Conservation (phyloP, 2,113 vertebrate genomes). For the Onychostoma macrolepis region DNA sequence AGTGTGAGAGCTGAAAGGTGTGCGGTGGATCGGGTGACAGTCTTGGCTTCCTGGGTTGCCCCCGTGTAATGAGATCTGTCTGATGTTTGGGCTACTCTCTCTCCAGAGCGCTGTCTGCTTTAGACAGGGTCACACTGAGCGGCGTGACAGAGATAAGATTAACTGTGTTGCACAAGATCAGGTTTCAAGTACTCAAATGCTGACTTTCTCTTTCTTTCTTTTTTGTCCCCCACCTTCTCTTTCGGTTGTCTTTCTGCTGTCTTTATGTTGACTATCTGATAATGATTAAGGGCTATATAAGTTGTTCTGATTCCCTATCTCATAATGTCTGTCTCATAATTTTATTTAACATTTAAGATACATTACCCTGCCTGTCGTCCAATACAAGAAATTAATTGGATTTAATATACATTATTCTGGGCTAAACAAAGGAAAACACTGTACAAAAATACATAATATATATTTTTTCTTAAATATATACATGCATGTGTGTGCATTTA, state of each 20-base stretch:
- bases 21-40: conserved; percentile 43
- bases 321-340: neutral
- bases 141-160: conserved; percentile 73
- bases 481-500: no score
- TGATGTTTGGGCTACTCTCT: conserved; percentile 72
- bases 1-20: conserved; percentile 43
- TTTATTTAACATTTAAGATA: neutral
- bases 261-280: neutral
- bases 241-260: neutral
- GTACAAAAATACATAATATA: neutral
- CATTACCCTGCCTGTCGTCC: neutral
- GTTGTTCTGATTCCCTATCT: neutral
- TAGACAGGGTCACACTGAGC: conserved; percentile 70
- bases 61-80: conserved; percentile 68
- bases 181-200: conserved; percentile 41
- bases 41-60: conserved; percentile 50
- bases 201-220: conserved; percentile 17
- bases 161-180: conserved; percentile 44
- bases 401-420: neutral
- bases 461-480: neutral
- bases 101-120: conserved; percentile 67
- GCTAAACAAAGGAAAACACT: neutral
- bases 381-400: neutral
- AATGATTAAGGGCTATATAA: neutral
- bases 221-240: neutral